Conservation (phyloP, 2,888 invertebrate species). For the Eucera pruinosa region DNA sequence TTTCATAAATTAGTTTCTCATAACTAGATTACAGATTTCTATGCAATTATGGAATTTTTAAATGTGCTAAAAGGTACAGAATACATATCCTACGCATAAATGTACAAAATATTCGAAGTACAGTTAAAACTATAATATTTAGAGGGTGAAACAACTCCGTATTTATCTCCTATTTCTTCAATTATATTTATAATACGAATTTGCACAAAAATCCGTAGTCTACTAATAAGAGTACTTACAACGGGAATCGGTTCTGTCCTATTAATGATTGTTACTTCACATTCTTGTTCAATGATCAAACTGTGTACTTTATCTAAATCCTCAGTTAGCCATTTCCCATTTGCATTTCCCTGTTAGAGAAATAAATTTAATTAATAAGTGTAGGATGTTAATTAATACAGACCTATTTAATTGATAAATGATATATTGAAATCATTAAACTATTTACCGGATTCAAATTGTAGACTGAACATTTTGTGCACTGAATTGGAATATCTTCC, state of each 20-base stretch:
- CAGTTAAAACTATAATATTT: too few relatives aligned
- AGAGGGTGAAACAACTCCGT: too few relatives aligned
- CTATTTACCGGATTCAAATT: conserved; percentile 85
- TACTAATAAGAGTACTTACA: conserved; percentile 66
- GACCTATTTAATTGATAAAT: neutral
- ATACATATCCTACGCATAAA: too few relatives aligned
- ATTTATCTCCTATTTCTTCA: too few relatives aligned
- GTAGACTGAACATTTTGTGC: conserved; percentile 87
- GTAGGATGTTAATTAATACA: too few relatives aligned
- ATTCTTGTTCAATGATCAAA: conserved; percentile 86
- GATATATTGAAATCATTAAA: neutral
- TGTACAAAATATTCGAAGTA: too few relatives aligned
- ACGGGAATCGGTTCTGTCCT: conserved; percentile 63
- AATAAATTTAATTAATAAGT: neutral
- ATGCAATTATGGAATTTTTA: too few relatives aligned
- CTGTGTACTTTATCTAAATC: conserved; percentile 88
- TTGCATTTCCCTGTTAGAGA: conserved; percentile 48
- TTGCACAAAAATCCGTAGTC: too few relatives aligned
- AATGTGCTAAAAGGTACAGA: too few relatives aligned
- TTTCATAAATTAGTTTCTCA: too few relatives aligned
- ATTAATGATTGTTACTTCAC: conserved; percentile 85
- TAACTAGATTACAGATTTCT: too few relatives aligned
- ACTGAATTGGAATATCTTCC: conserved; percentile 88
- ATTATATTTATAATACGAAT: too few relatives aligned
- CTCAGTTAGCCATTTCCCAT: conserved; percentile 84